Conservation (phyloP, 2,888 invertebrate species). For the Polydesmus complanatus region DNA sequence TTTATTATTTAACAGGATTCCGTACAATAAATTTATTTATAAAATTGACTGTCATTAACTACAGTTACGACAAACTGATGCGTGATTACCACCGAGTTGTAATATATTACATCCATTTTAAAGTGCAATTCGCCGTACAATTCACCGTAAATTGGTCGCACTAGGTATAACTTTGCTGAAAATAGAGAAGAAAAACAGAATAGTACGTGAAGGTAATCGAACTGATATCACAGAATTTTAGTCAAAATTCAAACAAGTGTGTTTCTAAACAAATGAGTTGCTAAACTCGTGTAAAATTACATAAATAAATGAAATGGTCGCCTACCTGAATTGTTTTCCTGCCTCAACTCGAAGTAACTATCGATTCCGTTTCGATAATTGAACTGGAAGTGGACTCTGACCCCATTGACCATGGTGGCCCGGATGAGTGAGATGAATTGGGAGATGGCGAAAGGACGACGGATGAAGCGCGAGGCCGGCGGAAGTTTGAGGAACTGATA, state of each 20-base stretch:
- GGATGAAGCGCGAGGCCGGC: not conserved
- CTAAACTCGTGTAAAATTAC: no score
- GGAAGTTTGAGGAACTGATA: slow-evolving; percentile 9
- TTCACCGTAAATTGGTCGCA: not conserved
- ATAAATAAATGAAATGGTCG: no score
- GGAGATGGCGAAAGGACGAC: slow-evolving; percentile 1
- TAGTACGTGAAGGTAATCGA: not conserved
- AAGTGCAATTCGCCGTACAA: not conserved
- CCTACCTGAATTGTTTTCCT: not conserved
- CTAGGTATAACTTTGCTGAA: not conserved
- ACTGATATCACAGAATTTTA: no score
- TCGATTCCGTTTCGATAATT: not conserved
- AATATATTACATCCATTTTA: not conserved
- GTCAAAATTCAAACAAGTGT: no score
- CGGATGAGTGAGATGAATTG: slow-evolving; percentile 2
- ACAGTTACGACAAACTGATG: not conserved
- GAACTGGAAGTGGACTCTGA: not conserved
- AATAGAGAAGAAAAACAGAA: not conserved
- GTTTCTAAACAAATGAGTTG: no score
- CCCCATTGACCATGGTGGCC: not conserved
- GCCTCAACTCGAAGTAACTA: not conserved
- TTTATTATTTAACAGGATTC: no score
- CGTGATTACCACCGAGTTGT: not conserved
- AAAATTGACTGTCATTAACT: not conserved
- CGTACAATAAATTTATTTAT: no score